Base-by-base conservation (phyloP, 1,140 invertebrate genomes). In the Drosophila subpulchrella region DNA sequence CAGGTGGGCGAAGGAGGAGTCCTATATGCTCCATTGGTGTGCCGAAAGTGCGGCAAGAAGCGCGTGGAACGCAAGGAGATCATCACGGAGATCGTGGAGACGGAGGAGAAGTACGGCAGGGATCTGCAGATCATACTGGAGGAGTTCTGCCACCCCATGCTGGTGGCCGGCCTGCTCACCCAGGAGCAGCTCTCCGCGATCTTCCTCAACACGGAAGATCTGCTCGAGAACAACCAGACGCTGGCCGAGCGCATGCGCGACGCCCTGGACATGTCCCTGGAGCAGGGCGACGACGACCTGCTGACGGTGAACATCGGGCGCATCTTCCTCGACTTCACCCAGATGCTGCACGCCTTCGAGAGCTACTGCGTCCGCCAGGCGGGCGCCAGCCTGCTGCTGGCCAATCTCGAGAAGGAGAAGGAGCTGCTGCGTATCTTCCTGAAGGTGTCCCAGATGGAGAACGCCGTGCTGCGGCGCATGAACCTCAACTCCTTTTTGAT, bases 401-500 rank as follows among this genome's bases (percentile, higher is more conserved):
- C 98, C 56, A 97, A 97, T 92, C 93, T 99, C 27, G 97, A 98
- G 92, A 98, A 98, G 93, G 98, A 99, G 81, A 98, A 98, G 92
- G 98, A 99, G 92, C 94, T 99, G 30, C 93, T 99, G 32, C 94
- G 97, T 88, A 98, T 99, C 92, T 99, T 99, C 92, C 93, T 99
- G 10, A 95, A 97, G 91, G 98, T 98, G 15, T 98, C 97, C 1
- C 98, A 99, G 93, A 98, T 98, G 96, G 98, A 99, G 92, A 99
- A 99, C 90, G 95, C 96, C 0, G 96, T 98, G 38, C 93, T 99
- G 63, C 94, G 98, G 75, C 94, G 98, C 77, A 98, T 99, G 98
- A 98, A 98, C 92, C 94, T 99, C 15, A 98, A 98, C 93, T 98
- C 98, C 7, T 99, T 99, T 93, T 94, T 99, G 24, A 99, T 99